These are phyloP conservation scores for Halictus ligatus DNA, from an alignment of 2,888 invertebrate genomes.

Conservation along the genomic window DNA sequence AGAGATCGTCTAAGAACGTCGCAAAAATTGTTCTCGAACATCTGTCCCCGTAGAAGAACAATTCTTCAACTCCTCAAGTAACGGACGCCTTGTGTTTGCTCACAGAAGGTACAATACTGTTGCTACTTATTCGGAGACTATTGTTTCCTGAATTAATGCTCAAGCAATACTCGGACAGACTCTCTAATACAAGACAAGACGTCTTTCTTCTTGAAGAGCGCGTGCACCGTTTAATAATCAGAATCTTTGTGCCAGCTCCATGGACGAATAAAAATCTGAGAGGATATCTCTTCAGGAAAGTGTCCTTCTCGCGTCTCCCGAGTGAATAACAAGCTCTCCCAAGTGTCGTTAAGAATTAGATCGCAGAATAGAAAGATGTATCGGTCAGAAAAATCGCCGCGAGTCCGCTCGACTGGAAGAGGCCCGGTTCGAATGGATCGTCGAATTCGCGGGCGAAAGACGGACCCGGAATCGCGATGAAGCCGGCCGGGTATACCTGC, in stretches of 20 bases:
- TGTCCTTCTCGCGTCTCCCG: too few relatives aligned
- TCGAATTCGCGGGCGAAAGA: not conserved
- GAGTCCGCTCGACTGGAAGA: not conserved
- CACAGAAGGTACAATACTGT: not conserved
- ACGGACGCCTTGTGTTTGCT: not conserved
- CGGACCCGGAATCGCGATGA: not conserved
- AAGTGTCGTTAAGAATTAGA: too few relatives aligned
- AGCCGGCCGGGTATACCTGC: conserved; percentile 49
- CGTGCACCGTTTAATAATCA: not conserved
- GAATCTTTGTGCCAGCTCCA: not conserved
- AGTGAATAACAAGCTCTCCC: too few relatives aligned
- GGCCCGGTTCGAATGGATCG: not conserved
- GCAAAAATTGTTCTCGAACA: not conserved
- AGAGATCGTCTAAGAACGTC: not conserved
- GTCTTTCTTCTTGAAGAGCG: not conserved
- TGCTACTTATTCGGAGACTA: not conserved
- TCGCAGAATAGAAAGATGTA: too few relatives aligned
- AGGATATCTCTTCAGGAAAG: too few relatives aligned
- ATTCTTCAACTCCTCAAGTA: not conserved
- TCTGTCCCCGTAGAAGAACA: not conserved
- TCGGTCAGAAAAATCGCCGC: too few relatives aligned
- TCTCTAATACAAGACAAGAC: not conserved
- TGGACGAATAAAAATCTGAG: too few relatives aligned
- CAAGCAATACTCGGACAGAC: too few relatives aligned
- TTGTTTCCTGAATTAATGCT: not conserved